Evolutionary conservation across 2,113 vertebrate species (phyloP), one percentile per base, ranked within the genome.

Genomic region (Thunnus maccoyii): DNA sequence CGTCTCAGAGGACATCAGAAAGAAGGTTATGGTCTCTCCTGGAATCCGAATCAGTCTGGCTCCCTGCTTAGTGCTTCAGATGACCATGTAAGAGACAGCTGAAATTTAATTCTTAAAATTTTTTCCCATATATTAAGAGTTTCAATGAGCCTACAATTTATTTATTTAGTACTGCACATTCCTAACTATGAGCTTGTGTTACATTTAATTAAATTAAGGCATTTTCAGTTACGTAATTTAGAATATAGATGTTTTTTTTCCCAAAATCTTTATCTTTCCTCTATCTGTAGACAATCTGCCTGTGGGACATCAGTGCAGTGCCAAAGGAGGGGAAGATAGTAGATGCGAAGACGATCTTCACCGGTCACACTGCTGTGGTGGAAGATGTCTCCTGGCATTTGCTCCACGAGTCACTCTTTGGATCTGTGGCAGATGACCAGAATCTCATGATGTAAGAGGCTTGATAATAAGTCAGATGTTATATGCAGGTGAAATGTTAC

Each of bases 311-410:
- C 86, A 97, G 97, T 30, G 96, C 97, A 17, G 97, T 97, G 74
- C 97, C 97, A 18, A 97, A 98, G 66, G 97, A 98, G 85, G 97
- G 96, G 48, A 98, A 97, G 90, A 96, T 98, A 56, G 96, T 98
- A 81, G 97, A 98, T 87, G 97, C 97, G 96, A 99, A 99, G 95
- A 99, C 98, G 81, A 99, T 99, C 93, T 99, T 99, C 89, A 99
- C 97, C 1, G 98, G 98, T 9, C 98, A 99, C 69, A 98, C 98
- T 8, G 98, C 98, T 2, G 98, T 99, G 41, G 97, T 99, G 72
- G 98, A 99, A 83, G 98, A 99, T 27, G 97, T 99, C 1, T 99
- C 97, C 54, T 99, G 98, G 98, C 98, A 99, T 84, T 91, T 99
- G 73, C 95, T 99, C 14, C 98, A 99, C 0, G 97, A 99, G 79